A percentile compares a stretch with the other conserved stretches of the same genome.
These are phyloP conservation scores for Drosophila pectinifera DNA, from an alignment of 1,140 invertebrate genomes.

Conservation along the genomic window DNA sequence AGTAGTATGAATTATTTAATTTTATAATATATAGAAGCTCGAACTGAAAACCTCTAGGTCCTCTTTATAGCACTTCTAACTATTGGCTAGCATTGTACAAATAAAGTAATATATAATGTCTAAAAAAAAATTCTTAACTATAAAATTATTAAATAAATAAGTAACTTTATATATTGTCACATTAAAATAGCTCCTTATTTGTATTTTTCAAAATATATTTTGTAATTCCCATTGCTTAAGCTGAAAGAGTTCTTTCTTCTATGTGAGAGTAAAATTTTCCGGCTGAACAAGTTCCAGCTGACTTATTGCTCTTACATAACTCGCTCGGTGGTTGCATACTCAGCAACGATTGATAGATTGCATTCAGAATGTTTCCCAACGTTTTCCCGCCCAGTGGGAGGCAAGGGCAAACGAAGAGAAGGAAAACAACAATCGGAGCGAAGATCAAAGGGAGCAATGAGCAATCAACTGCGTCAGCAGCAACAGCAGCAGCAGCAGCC, in stretches of 20 bases:
- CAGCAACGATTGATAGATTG: conserved; percentile 75
- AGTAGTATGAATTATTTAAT: too few species aligned
- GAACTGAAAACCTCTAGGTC: too few species aligned
- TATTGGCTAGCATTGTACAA: too few species aligned
- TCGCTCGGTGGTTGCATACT: conserved; percentile 62
- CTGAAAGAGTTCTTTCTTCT: not conserved
- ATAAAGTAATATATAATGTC: too few species aligned
- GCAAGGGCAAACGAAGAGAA: conserved; percentile 12
- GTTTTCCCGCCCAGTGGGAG: conserved; percentile 27
- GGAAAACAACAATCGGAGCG: conserved; percentile 37
- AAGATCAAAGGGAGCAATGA: conserved; percentile 71
- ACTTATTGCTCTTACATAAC: conserved; percentile 69
- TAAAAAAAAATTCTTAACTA: too few species aligned
- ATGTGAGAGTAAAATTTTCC: conserved; percentile 1
- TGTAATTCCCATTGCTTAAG: too few species aligned
- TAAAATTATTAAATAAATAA: not conserved
- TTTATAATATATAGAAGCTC: too few species aligned
- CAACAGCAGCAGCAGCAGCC: conserved; percentile 24
- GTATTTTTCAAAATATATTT: not conserved
- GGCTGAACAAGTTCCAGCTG: conserved; percentile 13
- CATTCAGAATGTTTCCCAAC: conserved; percentile 76
- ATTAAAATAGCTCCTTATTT: not conserved
- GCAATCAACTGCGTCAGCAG: conserved; percentile 20
- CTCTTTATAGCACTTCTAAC: too few species aligned
- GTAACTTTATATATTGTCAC: too few species aligned